Evolutionary conservation across 1,140 invertebrate species (phyloP).

Genomic region (Hylaeus anthracinus): DNA sequence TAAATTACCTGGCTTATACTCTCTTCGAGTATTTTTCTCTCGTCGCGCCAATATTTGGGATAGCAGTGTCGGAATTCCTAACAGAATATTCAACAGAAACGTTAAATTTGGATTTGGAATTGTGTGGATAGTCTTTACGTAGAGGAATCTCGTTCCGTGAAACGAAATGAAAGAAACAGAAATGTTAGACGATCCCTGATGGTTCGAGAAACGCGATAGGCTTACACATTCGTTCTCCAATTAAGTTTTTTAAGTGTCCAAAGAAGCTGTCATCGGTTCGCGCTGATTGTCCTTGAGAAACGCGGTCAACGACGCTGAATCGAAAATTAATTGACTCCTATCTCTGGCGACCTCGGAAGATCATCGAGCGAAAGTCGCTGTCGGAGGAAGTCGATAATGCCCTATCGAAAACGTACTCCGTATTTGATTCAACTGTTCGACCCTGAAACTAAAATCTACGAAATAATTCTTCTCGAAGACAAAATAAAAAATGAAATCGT

Average conservation of each 20-base stretch:
- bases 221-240: neutral
- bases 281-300: slow-evolving; percentile 37
- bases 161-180: too few relatives aligned
- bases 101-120: too few relatives aligned
- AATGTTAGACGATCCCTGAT: too few relatives aligned
- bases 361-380: slow-evolving; percentile 35
- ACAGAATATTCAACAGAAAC: too few relatives aligned
- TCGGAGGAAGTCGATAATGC: slow-evolving; percentile 3
- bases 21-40: too few relatives aligned
- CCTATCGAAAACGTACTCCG: neutral
- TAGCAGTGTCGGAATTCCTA: too few relatives aligned
- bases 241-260: neutral
- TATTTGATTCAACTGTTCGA: neutral
- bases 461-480: neutral
- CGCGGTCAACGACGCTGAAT: slow-evolving; percentile 47
- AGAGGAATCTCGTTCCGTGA: too few relatives aligned
- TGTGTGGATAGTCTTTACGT: too few relatives aligned
- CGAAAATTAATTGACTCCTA: slow-evolving; percentile 49
- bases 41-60: too few relatives aligned
- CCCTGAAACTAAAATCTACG: neutral
- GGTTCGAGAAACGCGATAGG: too few relatives aligned
- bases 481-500: too few relatives aligned
- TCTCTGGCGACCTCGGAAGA: slow-evolving; percentile 22
- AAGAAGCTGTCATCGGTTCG: neutral
- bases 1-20: too few relatives aligned